Base-by-base conservation (phyloP, 2,113 vertebrate species). In the Lophura nycthemera region DNA sequence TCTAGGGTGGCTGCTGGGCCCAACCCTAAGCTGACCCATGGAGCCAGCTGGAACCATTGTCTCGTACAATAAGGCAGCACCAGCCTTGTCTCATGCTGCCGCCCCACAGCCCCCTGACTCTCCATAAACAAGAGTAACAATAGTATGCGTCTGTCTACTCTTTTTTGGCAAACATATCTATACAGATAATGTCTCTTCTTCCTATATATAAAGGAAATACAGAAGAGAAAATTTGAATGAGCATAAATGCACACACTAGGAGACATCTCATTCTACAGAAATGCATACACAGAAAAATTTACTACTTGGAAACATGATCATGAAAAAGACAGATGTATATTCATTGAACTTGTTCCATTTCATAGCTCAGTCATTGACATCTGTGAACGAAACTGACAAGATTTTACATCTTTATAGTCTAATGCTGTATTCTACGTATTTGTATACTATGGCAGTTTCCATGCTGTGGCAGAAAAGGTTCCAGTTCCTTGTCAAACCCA, bases 21-120 rank as follows among this genome's bases (percentile, higher is more conserved):
- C 2, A 6, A 20, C 45, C 14, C 0, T 9, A 40, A 29, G n/a
- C 56, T 42, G 70, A 2, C 0, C 1, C 8, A 5, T 3, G 40
- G 40, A 63, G 18, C 32, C 4, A 2, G 11, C 56, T n/a, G 36
- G 67, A 67, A 40, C 29, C 0, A 0, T 5, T 65, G 25, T 30
- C 27, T 54, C 27, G 36, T 32, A 48, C 0, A 65, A 32, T 1
- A 0, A 42, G 13, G 10, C 42, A 36, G 57, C 22, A 30, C n/a
- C 1, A 0, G 29, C 22, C 22, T 1, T 18, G 5, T 29, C 30
- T 57, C 54, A 57, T 57, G 29, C 54, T 18, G 16, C 54, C 11
- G 17, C 10, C 54, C 54, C 54, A 57, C 30, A 32, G 54, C 30
- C 30, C 17, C 54, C 30, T 59, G 32, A 59, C 32, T 47, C 2